Evolutionary conservation across 2,888 invertebrate genomes (phyloP), one percentile per base, ranked within the genome.

Genomic region (Eretmocerus hayati): DNA sequence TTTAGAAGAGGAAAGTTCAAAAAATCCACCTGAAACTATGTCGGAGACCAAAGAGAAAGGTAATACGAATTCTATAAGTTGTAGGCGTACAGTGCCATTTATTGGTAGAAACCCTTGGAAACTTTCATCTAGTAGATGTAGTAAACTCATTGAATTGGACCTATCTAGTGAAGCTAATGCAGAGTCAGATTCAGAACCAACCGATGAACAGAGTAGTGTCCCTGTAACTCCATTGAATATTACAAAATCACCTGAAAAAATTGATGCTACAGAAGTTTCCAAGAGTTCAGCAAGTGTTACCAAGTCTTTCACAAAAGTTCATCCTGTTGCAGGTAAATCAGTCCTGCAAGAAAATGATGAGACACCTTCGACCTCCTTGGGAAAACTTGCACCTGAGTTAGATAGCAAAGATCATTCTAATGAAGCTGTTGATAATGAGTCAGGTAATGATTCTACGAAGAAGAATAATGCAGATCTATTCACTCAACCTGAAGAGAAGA

Each of bases 11-110:
- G 11, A 22, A 26, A 37, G 45, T n/a, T 43, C 44, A 41, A 44
- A 31, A 4, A 40, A 36, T 2, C 15, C 20, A 23, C 20, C 23
- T n/a, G 19, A 38, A 31, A 40, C 35, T 30, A 20, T 33, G 11
- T 39, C 20, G 19, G 22, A 48, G 43, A 46, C 53, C 50, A 50
- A 53, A 48, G 53, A 50, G 23, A n/a, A 15, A 43, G 19, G 11
- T 30, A 33, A 23, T 38, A 26, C 21, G 18, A 46, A 26, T 9
- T 6, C 6, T 9, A 11, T 26, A 9, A 41, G 35, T 46, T 53
- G 46, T 18, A 50, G 50, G 9, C 45, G 48, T 20, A 46, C 41
- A 36, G 8, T 45, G 18, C 48, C 52, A 42, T 52, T 55, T 50
- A 9, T 26, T 22, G 50, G 46, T 15, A 48, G 44, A 48, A 46